These are phyloP conservation scores for Nicator chloris DNA, from an alignment of 2,113 vertebrate genomes.

Conservation along the genomic window DNA sequence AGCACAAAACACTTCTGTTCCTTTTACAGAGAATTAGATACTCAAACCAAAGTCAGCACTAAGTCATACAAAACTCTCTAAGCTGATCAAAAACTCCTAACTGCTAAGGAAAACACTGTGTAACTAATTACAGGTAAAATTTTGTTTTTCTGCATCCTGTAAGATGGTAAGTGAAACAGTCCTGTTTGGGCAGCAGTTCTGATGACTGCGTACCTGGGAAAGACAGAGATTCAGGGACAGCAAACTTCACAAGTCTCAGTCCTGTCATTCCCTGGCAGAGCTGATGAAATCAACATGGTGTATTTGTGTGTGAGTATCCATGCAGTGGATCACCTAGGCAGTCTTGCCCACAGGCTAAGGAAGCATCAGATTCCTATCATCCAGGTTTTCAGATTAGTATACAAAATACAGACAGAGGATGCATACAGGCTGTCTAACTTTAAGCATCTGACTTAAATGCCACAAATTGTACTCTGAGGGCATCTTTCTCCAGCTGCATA, in stretches of 20 bases:
- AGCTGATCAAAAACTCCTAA: not conserved
- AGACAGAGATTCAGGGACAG: not conserved
- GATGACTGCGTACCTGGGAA: not conserved
- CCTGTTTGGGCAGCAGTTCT: not conserved
- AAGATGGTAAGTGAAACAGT: not conserved
- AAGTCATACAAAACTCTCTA: not conserved
- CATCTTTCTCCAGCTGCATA: not conserved
- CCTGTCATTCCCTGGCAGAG: not conserved
- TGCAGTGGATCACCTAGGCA: not conserved
- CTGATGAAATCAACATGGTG: not conserved
- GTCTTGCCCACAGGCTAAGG: not conserved
- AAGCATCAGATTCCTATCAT: not conserved
- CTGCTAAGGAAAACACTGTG: not conserved
- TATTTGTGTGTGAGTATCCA: not conserved
- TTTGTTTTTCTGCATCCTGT: not conserved
- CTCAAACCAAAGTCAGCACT: not conserved
- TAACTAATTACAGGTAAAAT: not conserved
- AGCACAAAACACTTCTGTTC: not conserved
- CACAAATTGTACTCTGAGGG: not conserved
- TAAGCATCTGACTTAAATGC: conserved; percentile 8
- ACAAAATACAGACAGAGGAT: conserved; percentile 5
- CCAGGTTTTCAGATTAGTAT: conserved; percentile 24
- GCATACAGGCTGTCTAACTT: not conserved
- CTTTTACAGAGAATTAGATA: not conserved
- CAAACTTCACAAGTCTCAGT: not conserved